Conservation (phyloP, 2,113 vertebrate species). For the Willisornis vidua region DNA sequence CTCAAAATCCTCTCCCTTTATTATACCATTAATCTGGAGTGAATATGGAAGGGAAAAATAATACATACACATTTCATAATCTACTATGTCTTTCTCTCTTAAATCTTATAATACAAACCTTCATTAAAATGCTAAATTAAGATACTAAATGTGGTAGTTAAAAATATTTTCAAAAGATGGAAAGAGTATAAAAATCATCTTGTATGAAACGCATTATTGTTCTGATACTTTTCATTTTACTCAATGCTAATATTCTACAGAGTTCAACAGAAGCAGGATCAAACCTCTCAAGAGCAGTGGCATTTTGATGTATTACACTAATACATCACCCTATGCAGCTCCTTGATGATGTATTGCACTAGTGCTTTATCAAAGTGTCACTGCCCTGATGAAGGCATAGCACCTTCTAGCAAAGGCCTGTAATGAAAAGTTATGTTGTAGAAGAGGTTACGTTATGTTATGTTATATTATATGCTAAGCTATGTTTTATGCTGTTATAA, state of each 20-base stretch:
- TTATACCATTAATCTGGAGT: background rate
- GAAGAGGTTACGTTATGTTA: background rate
- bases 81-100: background rate
- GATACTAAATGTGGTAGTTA: background rate
- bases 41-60: background rate
- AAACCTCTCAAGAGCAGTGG: constrained; percentile 17
- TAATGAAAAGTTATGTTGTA: background rate
- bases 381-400: constrained; percentile 30
- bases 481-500: background rate
- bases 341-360: constrained; percentile 47
- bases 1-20: background rate
- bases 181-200: background rate
- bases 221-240: background rate
- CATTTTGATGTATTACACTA: constrained; percentile 61
- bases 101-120: background rate
- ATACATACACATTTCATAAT: background rate
- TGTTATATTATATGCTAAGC: too few relatives aligned
- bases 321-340: constrained; percentile 50
- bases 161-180: background rate
- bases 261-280: background rate
- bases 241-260: background rate
- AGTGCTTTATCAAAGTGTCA: constrained; percentile 63
- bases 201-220: background rate
- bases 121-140: background rate
- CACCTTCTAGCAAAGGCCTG: constrained; percentile 3